phyloP scores from a whole-genome alignment of 2,888 invertebrate genomes.

The Trichopoda pennipes region DNA sequence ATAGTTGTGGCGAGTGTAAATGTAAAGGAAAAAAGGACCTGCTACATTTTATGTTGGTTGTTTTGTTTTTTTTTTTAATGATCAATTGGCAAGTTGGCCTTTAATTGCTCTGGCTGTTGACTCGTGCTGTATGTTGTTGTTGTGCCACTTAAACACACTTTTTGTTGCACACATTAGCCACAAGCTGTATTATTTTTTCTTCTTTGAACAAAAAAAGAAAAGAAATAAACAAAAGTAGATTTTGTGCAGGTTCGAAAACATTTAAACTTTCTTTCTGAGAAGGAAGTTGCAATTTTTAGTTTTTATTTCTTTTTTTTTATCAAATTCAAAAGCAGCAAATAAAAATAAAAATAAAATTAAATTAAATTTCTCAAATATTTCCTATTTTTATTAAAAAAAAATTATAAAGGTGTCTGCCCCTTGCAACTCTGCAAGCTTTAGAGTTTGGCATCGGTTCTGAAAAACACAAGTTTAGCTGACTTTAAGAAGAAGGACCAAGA shows the following conservation, averaged over 20 bases:
- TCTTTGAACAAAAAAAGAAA: neutral
- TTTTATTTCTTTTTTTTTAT: too few relatives aligned
- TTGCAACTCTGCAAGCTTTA: too few relatives aligned
- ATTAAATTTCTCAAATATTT: too few relatives aligned
- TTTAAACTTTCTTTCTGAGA: neutral
- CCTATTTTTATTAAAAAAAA: too few relatives aligned
- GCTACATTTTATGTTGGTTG: constrained; percentile 42
- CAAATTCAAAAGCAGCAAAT: too few relatives aligned
- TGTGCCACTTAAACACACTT: constrained; percentile 49
- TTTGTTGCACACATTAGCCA: constrained; percentile 36
- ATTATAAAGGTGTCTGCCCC: too few relatives aligned
- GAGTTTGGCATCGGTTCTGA: too few relatives aligned
- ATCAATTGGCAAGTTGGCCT: constrained; percentile 62
- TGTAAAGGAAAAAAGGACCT: constrained; percentile 57
- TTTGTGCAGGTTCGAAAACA: neutral
- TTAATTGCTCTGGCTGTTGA: constrained; percentile 64
- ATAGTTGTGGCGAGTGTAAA: neutral
- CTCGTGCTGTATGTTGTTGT: constrained; percentile 62
- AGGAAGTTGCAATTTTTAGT: too few relatives aligned
- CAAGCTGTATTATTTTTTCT: constrained; percentile 50
- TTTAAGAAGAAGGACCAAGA: too few relatives aligned
- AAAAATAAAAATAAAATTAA: too few relatives aligned
- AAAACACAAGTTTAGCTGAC: too few relatives aligned
- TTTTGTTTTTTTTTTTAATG: neutral
- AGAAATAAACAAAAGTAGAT: neutral